Evolutionary conservation across 2,797 vertebrate genomes (phyloP), one percentile per base, ranked within the genome.

Genomic region (Sebastes cheni): DNA sequence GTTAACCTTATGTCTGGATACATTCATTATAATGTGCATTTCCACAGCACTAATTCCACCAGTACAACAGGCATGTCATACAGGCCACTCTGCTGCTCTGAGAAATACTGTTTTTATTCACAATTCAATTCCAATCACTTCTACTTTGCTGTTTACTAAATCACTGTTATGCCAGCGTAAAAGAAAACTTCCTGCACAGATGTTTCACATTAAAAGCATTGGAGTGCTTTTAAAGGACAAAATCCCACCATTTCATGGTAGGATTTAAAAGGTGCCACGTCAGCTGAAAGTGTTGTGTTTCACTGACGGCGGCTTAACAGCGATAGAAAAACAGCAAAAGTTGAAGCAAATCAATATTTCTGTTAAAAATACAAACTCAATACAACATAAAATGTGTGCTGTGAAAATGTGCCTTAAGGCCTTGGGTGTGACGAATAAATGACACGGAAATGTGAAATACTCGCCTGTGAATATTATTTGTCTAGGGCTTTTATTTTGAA

Each of bases 181-280:
- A 36, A 27, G 4, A 22, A 54, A 25, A 29, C 32, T 2, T 67
- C 25, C 11, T 55, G 62, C 30, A 22, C 18, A 22, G 7, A 56
- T 56, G 29, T 55, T 78, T 22, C 23, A 80, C 9, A 70, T 46
- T 52, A 27, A 78, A 75, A 64, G 61, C 18, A 12, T 71, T 22
- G 13, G 36, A 52, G 20, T 29, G 23, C 0, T 42, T 36, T 64
- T 14, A 22, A 58, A 52, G 0, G n/a, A 13, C 10, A 29, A 32
- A 52, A 12, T 39, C 23, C 18, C n/a, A 22, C 2, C 3, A 6
- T 12, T 32, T 13, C 9, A 65, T 30, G 9, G 32, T 2, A 5
- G 59, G 42, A 8, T 8, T 67, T 54, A 20, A 62, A 56, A 58
- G 22, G 25, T 71, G n/a, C 66, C 56, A 72, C 4, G 1, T 46